Conservation (phyloP, 2,797 vertebrate species). For the Trachops cirrhosus region DNA sequence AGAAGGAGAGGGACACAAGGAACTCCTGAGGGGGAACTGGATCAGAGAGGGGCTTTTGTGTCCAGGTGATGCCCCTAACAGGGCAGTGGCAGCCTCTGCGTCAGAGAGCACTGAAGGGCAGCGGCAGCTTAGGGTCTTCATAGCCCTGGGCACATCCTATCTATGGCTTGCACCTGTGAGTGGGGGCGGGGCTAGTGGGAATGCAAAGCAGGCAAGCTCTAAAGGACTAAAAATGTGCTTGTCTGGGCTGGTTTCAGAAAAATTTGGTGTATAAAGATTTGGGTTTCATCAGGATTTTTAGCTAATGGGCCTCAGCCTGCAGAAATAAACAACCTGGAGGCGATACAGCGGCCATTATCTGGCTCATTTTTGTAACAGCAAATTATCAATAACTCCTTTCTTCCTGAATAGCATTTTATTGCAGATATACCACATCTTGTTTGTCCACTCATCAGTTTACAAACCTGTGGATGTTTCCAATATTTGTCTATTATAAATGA, state of each 20-base stretch:
- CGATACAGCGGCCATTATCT: neutral
- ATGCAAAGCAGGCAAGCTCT: neutral
- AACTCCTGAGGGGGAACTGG: neutral
- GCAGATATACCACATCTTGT: neutral
- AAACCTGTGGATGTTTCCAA: neutral
- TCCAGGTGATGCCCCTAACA: neutral
- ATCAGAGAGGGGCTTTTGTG: neutral
- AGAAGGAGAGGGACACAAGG: neutral
- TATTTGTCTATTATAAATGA: neutral
- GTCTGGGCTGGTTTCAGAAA: neutral
- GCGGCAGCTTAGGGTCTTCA: neutral
- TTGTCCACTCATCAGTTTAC: neutral
- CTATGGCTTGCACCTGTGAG: neutral
- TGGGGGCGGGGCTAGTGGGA: neutral
- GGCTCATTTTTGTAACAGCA: neutral
- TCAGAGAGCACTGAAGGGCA: neutral
- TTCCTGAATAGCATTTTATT: neutral
- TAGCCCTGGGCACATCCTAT: neutral
- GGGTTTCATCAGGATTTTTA: neutral
- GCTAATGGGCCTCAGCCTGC: neutral
- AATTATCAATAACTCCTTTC: neutral
- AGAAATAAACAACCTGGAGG: neutral
- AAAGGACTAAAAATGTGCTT: neutral
- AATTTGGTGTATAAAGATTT: neutral
- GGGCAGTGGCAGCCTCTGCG: neutral